Percentiles rank a stretch among this genome's conserved stretches.
Evolutionary conservation across 2,113 vertebrate genomes (phyloP).

Genomic region (Chrysochloris asiatica): DNA sequence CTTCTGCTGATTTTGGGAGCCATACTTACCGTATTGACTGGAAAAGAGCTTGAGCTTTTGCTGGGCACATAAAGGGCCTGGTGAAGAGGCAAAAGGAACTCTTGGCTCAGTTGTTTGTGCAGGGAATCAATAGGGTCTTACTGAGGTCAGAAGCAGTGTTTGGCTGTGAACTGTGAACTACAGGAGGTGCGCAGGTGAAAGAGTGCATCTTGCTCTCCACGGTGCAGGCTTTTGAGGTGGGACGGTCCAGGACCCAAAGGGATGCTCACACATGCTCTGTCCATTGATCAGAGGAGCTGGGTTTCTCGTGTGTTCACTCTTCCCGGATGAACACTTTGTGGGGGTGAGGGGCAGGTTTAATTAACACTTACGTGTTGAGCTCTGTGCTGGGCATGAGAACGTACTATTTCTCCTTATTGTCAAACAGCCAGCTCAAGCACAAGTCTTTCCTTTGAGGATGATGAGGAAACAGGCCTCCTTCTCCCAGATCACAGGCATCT

Average conservation of each 20-base stretch:
- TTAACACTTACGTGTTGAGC: background rate
- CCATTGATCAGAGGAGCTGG: background rate
- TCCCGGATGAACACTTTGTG: background rate
- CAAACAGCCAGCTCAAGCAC: accelerated
- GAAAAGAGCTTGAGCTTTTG: background rate
- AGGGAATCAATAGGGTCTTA: no score
- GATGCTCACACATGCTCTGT: no score
- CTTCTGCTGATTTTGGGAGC: background rate
- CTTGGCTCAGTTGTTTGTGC: background rate
- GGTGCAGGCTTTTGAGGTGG: background rate
- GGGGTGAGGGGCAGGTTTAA: background rate
- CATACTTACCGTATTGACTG: background rate
- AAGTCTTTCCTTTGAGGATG: background rate
- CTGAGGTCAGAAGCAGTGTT: background rate
- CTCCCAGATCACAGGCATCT: no score
- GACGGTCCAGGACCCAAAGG: background rate
- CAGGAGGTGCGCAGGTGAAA: no score
- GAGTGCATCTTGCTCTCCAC: background rate
- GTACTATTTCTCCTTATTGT: no score
- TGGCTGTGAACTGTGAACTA: accelerated
- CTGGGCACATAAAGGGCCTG: background rate
- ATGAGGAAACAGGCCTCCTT: background rate
- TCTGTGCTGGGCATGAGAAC: background rate
- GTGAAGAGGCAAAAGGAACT: background rate
- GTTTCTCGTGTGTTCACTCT: no score